Evolutionary conservation across 2,113 vertebrate genomes (phyloP).

Genomic region (Colaptes auratus): DNA sequence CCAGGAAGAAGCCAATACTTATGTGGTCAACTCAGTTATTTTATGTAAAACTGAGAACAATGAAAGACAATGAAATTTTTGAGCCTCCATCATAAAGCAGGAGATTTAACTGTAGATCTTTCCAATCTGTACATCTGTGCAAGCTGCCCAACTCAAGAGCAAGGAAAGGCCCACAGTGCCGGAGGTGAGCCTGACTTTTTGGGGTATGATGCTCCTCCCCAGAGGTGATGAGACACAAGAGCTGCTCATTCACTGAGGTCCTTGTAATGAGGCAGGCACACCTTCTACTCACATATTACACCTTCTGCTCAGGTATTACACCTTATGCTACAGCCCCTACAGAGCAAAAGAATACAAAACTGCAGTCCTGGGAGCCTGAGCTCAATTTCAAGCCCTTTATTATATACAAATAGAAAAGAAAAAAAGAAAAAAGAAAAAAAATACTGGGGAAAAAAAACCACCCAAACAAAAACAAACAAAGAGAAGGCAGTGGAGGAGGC

Average conservation of each 20-base stretch:
- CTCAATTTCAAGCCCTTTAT: neutral
- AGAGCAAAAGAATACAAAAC: neutral
- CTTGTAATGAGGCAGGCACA: neutral
- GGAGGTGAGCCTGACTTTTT: neutral
- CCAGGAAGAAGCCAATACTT: slow-evolving; percentile 22
- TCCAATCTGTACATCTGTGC: neutral
- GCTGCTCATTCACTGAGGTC: neutral
- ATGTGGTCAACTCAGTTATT: neutral
- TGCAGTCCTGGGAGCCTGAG: neutral
- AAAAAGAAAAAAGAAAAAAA: neutral
- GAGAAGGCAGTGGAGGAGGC: neutral
- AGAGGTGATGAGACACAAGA: neutral
- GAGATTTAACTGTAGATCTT: neutral
- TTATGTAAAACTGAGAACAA: neutral
- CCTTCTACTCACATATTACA: neutral
- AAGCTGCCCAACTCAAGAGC: neutral
- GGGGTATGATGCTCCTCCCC: accelerated
- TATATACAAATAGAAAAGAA: neutral
- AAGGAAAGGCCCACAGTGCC: neutral
- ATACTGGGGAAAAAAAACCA: too few species aligned
- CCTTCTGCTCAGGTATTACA: neutral
- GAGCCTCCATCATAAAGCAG: neutral
- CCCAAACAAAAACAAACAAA: too few species aligned
- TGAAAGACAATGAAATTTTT: neutral
- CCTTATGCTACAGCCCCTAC: neutral